These are phyloP conservation scores for Cryptosula pallasiana DNA, from an alignment of 2,888 invertebrate species.

Conservation along the genomic window DNA sequence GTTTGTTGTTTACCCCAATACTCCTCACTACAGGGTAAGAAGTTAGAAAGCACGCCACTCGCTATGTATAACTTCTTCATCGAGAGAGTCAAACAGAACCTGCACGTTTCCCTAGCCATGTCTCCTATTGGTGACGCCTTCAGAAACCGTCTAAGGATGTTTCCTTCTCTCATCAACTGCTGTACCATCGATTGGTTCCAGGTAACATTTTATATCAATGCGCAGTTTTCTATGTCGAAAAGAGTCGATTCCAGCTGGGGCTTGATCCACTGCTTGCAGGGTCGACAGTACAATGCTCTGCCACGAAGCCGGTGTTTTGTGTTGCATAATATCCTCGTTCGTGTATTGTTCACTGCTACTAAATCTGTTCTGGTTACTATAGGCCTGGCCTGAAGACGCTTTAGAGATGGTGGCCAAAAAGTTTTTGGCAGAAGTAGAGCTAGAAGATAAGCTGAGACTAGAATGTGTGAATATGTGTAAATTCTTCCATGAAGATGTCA, in stretches of 20 bases:
- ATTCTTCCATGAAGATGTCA: constrained; percentile 52
- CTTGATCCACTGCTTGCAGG: no score
- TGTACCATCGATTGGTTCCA: constrained; percentile 56
- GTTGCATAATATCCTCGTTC: no score
- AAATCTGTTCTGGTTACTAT: no score
- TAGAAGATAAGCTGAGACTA: constrained; percentile 33
- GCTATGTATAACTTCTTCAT: constrained; percentile 55
- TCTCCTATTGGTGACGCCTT: constrained; percentile 54
- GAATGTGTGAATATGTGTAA: constrained; percentile 49
- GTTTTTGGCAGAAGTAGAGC: constrained; percentile 53
- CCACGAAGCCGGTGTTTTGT: no score
- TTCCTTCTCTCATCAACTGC: constrained; percentile 55
- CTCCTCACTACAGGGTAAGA: constrained; percentile 32
- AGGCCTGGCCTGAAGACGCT: constrained; percentile 57
- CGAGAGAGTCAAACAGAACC: constrained; percentile 50
- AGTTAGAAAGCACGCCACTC: constrained; percentile 52
- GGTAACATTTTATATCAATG: constrained; percentile 38
- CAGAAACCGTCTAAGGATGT: constrained; percentile 53
- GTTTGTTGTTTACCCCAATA: no score
- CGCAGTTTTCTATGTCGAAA: neutral
- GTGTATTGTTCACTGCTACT: no score
- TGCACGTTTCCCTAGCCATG: constrained; percentile 53
- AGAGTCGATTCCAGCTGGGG: no score
- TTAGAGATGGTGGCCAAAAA: constrained; percentile 55
- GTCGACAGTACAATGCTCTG: no score